Evolutionary conservation across 1,140 invertebrate species (phyloP).

Genomic region (Hydropsyche tenuis): DNA sequence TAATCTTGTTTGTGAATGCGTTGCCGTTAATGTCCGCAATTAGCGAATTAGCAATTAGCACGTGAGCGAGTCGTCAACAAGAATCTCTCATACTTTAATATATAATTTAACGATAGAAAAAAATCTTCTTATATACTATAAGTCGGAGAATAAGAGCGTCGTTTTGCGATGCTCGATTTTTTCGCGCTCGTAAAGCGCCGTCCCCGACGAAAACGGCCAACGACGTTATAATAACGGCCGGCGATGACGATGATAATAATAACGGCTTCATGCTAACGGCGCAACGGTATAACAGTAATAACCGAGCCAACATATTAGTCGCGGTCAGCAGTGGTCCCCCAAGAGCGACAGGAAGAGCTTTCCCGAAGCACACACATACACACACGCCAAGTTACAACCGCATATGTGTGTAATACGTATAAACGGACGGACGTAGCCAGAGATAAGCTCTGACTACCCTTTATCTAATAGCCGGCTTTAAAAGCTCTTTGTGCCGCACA

Average conservation of each 20-base stretch:
- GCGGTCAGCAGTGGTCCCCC: conserved; percentile 33
- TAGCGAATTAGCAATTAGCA: no score
- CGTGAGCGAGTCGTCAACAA: no score
- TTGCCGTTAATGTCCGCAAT: no score
- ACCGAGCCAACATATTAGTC: conserved; percentile 37
- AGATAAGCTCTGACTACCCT: conserved; percentile 45
- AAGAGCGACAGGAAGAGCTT: conserved; percentile 45
- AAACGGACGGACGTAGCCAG: conserved; percentile 31
- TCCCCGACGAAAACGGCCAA: conserved; percentile 1
- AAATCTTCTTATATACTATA: no score
- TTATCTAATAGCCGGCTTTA: conserved; percentile 40
- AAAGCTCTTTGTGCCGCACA: conserved; percentile 35
- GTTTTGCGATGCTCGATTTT: no score
- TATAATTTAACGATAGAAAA: no score
- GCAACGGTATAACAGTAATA: conserved; percentile 15
- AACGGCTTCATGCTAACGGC: conserved; percentile 6
- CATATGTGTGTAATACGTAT: no score
- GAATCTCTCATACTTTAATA: no score
- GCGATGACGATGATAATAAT: conserved; percentile 29
- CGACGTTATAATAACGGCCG: conserved; percentile 14
- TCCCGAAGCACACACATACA: background rate
- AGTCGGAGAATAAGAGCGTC: no score
- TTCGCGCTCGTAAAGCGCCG: conserved; percentile 6
- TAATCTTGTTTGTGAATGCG: no score
- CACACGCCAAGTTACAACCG: no score